phyloP scores from a whole-genome alignment of 2,888 invertebrate genomes.

The Diarsia rubi region DNA sequence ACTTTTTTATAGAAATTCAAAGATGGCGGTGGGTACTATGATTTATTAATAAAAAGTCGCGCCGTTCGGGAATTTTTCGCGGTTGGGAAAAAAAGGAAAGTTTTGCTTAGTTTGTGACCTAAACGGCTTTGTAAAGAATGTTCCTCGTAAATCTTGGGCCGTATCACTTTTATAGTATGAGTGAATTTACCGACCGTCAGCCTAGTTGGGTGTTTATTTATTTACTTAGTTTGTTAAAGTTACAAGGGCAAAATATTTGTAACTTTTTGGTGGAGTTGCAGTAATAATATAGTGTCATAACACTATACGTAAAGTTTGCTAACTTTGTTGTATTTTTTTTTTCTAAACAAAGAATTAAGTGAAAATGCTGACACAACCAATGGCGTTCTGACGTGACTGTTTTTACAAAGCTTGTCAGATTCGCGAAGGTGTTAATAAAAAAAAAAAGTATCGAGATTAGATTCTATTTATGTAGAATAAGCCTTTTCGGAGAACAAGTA shows the following conservation, averaged over 20 bases:
- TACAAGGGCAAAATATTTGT: neutral
- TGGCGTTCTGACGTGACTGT: neutral
- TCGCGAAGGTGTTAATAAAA: no score
- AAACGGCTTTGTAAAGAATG: slow-evolving; percentile 62
- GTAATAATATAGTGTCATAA: neutral
- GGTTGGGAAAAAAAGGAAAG: slow-evolving; percentile 44
- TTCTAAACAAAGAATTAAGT: neutral
- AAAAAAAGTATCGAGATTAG: no score
- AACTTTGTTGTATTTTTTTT: neutral
- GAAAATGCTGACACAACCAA: neutral
- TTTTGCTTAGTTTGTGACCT: slow-evolving; percentile 63
- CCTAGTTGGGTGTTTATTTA: slow-evolving; percentile 51
- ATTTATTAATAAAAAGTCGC: slow-evolving; percentile 66
- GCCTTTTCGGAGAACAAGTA: no score
- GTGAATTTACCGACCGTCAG: slow-evolving; percentile 43
- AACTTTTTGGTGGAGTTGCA: slow-evolving; percentile 6
- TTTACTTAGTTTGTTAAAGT: slow-evolving; percentile 37
- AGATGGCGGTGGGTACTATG: slow-evolving; percentile 62
- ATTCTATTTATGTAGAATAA: no score
- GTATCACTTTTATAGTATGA: slow-evolving; percentile 56
- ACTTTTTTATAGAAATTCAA: slow-evolving; percentile 66
- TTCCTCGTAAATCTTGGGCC: slow-evolving; percentile 58
- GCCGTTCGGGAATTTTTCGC: slow-evolving; percentile 53
- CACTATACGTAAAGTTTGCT: neutral
- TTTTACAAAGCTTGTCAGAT: no score